These are phyloP conservation scores for Eunapius fragilis DNA, from an alignment of 37 sponge, comb jelly and placozoan genomes.

Conservation along the genomic window DNA sequence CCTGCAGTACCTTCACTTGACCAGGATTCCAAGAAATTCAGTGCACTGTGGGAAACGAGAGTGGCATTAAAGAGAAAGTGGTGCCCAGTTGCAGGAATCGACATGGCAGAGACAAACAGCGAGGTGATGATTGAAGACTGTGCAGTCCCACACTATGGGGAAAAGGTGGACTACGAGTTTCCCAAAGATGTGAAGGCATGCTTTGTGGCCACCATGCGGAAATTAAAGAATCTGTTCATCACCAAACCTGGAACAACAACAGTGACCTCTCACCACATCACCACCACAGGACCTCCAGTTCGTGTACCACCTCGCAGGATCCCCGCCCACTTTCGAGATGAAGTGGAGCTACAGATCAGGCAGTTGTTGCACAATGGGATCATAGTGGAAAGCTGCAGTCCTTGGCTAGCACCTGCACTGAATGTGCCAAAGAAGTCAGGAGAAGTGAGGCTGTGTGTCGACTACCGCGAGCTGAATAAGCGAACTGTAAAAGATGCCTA, in stretches of 20 bases:
- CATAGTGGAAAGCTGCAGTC: slow-evolving; percentile 59
- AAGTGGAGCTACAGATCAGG: slow-evolving; percentile 47
- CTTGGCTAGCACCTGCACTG: slow-evolving; percentile 74
- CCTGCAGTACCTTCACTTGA: not conserved
- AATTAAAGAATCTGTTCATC: slow-evolving; percentile 31
- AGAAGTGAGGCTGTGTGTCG: slow-evolving; percentile 43
- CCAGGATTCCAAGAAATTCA: not conserved
- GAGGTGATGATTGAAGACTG: slow-evolving; percentile 44
- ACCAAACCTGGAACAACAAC: slow-evolving; percentile 50
- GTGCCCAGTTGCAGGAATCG: slow-evolving; percentile 32
- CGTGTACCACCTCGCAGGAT: slow-evolving; percentile 42
- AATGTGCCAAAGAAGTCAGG: slow-evolving; percentile 62
- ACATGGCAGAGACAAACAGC: not conserved
- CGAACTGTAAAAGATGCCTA: slow-evolving; percentile 56
- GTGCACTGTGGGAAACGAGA: slow-evolving; percentile 12
- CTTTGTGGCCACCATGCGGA: slow-evolving; percentile 7
- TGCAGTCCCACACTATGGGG: slow-evolving; percentile 30
- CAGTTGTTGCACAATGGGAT: slow-evolving; percentile 66
- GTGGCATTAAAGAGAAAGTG: slow-evolving; percentile 27
- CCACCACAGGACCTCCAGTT: slow-evolving; percentile 1
- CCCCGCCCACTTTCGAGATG: slow-evolving; percentile 57
- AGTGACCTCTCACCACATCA: slow-evolving; percentile 31
- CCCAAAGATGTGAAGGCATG: slow-evolving; percentile 22
- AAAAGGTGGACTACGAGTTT: slow-evolving; percentile 13
- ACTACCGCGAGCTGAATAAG: slow-evolving; percentile 69